Conservation (phyloP, 2,888 invertebrate species). For the Drosophila anceps region DNA sequence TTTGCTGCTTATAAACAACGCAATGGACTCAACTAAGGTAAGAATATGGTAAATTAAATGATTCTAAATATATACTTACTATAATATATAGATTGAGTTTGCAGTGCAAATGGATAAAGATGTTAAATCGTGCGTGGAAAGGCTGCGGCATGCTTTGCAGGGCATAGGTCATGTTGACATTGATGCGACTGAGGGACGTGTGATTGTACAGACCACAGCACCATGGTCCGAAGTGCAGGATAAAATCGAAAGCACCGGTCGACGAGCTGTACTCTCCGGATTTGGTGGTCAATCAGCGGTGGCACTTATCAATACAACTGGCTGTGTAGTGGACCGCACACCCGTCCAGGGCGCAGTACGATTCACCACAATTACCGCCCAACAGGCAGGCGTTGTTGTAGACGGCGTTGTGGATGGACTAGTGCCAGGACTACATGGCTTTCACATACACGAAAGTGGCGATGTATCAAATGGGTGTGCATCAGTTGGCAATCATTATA, state of each 20-base stretch:
- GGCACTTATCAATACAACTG: constrained; percentile 88
- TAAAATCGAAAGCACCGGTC: constrained; percentile 88
- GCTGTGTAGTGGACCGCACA: constrained; percentile 78
- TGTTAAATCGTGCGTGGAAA: constrained; percentile 79
- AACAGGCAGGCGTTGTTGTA: constrained; percentile 88
- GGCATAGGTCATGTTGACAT: constrained; percentile 83
- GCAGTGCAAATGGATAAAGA: constrained; percentile 88
- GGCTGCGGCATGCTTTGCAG: constrained; percentile 84
- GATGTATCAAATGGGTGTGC: constrained; percentile 88
- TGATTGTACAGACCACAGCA: constrained; percentile 80
- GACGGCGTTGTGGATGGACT: constrained; percentile 95
- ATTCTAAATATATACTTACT: not conserved
- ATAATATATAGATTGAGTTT: constrained; percentile 87
- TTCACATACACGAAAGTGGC: constrained; percentile 90
- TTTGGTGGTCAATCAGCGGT: constrained; percentile 92
- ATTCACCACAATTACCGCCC: constrained; percentile 86
- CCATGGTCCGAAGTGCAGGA: constrained; percentile 86
- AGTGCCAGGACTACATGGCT: constrained; percentile 86
- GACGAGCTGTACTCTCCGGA: constrained; percentile 91
- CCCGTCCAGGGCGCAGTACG: constrained; percentile 91
- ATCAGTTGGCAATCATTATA: constrained; percentile 88
- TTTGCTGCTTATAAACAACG: not conserved
- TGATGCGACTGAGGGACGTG: constrained; percentile 78
- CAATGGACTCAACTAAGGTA: constrained; percentile 81
- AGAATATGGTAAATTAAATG: not conserved